A percentile compares a stretch with the other conserved stretches of the same genome.
phyloP scores from a whole-genome alignment of 2,113 vertebrate genomes.

The Platycercus adscitus region DNA sequence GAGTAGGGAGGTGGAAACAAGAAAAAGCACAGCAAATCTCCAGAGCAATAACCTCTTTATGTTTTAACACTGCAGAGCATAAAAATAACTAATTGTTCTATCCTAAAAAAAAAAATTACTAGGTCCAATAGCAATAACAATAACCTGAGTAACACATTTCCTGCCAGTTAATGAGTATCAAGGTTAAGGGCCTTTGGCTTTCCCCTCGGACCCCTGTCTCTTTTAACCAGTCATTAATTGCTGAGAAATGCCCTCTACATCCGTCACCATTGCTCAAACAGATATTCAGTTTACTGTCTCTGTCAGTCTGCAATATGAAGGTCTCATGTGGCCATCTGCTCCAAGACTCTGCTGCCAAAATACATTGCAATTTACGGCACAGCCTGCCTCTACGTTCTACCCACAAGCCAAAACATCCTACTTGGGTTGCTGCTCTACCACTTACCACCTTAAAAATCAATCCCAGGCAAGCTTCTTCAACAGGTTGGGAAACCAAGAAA shows the following conservation, averaged over 20 bases:
- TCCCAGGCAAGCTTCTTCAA: neutral
- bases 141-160: slow-evolving; percentile 7
- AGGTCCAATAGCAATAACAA: slow-evolving; percentile 5
- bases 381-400: neutral
- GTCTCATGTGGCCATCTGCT: slow-evolving; percentile 45
- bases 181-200: slow-evolving; percentile 38
- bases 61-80: neutral
- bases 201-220: neutral
- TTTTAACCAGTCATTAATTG: slow-evolving; percentile 50
- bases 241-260: slow-evolving; percentile 42
- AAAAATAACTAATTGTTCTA: slow-evolving; percentile 33
- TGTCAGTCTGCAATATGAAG: slow-evolving; percentile 39
- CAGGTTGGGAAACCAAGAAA: neutral
- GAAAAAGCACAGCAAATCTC: neutral
- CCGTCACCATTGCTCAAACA: slow-evolving; percentile 16
- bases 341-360: slow-evolving; percentile 22
- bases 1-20: neutral
- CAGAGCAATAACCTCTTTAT: neutral
- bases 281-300: slow-evolving; percentile 44
- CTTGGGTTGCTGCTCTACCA: neutral
- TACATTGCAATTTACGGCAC: neutral
- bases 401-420: slow-evolving; percentile 19
- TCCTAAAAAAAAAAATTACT: neutral
- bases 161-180: slow-evolving; percentile 30
- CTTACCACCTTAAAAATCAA: slow-evolving; percentile 8